Conservation (phyloP, 1,140 invertebrate species). For the Bombus superbus region DNA sequence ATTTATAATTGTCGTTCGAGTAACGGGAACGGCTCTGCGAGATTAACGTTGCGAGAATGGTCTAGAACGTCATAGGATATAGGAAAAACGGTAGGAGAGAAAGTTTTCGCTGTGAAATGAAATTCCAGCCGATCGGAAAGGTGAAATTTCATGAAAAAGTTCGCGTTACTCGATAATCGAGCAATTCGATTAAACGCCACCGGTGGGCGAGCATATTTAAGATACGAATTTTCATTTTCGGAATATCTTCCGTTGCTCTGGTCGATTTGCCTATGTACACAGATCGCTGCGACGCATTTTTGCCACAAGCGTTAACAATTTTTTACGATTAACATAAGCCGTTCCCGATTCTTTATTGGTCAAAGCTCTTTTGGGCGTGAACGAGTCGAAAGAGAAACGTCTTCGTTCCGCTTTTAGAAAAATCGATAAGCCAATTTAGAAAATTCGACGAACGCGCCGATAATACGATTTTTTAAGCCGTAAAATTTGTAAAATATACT, state of each 20-base stretch:
- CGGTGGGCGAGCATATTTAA: conserved; percentile 35
- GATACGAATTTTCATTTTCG: conserved; percentile 58
- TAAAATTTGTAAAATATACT: neutral
- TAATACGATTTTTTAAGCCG: neutral
- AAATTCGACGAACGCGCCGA: neutral
- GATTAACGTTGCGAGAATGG: neutral
- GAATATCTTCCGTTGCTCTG: neutral
- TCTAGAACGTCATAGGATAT: neutral
- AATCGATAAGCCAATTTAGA: neutral
- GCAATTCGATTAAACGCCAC: conserved; percentile 48
- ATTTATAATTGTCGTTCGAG: neutral
- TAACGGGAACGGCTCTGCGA: neutral
- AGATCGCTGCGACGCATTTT: neutral
- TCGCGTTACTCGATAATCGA: conserved; percentile 44
- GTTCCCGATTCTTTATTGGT: neutral
- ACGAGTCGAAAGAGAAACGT: neutral
- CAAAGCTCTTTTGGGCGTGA: accelerated
- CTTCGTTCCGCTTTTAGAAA: neutral
- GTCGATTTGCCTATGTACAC: conserved; percentile 27
- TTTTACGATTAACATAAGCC: neutral
- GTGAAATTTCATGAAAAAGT: conserved; percentile 58
- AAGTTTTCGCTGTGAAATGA: conserved; percentile 40
- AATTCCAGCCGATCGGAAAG: conserved; percentile 39
- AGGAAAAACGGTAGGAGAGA: too few species aligned
- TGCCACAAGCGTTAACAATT: neutral